phyloP scores from a whole-genome alignment of 1,140 invertebrate genomes.

The Pogonognathellus flavescens region DNA sequence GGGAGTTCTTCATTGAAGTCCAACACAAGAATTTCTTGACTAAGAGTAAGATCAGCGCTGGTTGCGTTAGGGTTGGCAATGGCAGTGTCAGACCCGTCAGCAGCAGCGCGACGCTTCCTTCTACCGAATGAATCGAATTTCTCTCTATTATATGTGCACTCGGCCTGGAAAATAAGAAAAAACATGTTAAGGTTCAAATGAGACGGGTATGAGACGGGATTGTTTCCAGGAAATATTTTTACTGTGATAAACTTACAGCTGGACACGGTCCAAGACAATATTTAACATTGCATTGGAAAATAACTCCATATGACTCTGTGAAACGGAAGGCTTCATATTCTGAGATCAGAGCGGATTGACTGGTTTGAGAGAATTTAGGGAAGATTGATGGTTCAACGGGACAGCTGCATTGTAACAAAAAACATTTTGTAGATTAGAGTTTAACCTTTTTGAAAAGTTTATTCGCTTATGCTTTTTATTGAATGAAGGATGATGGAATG shows the following conservation, averaged over 20 bases:
- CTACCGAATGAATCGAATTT: constrained; percentile 91
- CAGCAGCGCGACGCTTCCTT: constrained; percentile 80
- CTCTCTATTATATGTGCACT: constrained; percentile 89
- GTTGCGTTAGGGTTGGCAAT: constrained; percentile 73
- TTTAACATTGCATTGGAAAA: constrained; percentile 97
- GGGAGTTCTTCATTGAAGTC: constrained; percentile 67
- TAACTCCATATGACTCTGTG: constrained; percentile 95
- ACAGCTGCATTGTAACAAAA: constrained; percentile 75
- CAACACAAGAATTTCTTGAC: constrained; percentile 91
- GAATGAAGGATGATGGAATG: background rate
- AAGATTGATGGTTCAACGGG: constrained; percentile 94
- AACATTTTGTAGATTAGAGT: background rate
- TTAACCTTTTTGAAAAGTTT: constrained; percentile 16
- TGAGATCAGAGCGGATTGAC: constrained; percentile 86
- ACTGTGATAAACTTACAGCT: constrained; percentile 77
- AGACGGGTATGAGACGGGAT: background rate
- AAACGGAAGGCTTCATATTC: constrained; percentile 95
- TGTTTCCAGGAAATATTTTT: background rate
- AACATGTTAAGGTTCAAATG: background rate
- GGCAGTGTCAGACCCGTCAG: constrained; percentile 72
- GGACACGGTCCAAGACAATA: constrained; percentile 95
- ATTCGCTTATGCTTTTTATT: background rate
- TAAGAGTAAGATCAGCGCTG: constrained; percentile 87
- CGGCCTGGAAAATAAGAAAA: constrained; percentile 75
- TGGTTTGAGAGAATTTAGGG: constrained; percentile 89